phyloP scores from a whole-genome alignment of 2,888 invertebrate species.

The Rhorus exstirpatorius region DNA sequence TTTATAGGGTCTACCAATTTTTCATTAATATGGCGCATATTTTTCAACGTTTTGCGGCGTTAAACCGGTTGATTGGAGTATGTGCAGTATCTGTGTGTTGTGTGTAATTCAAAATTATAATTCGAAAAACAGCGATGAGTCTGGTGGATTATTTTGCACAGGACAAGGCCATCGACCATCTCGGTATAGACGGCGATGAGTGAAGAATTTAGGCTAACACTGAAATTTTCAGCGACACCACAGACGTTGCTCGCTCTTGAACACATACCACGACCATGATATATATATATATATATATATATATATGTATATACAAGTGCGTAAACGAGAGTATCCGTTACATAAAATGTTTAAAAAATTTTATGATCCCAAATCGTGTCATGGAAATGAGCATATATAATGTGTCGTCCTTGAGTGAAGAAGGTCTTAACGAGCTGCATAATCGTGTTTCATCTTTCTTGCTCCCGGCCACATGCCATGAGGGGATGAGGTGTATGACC shows the following conservation, averaged over 20 bases:
- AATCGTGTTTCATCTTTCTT: conserved; percentile 59
- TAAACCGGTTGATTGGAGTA: too few species aligned
- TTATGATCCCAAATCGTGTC: conserved; percentile 59
- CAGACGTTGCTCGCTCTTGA: conserved; percentile 27
- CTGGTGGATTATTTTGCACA: conserved; percentile 6
- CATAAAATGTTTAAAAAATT: conserved; percentile 64
- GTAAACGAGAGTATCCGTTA: conserved; percentile 49
- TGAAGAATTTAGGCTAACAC: conserved; percentile 41
- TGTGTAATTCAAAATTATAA: not conserved
- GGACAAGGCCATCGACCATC: conserved; percentile 46
- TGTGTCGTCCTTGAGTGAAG: conserved; percentile 63
- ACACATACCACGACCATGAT: not conserved
- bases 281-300: not conserved
- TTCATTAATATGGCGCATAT: too few species aligned
- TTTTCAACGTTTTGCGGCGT: too few species aligned
- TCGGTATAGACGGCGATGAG: conserved; percentile 39
- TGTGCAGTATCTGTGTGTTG: too few species aligned
- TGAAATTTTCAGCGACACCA: conserved; percentile 44
- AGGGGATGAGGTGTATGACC: conserved; percentile 46
- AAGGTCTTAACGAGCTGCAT: conserved; percentile 62
- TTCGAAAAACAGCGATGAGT: conserved; percentile 6
- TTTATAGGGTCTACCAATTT: too few species aligned
- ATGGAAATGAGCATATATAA: conserved; percentile 51
- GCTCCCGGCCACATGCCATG: conserved; percentile 26
- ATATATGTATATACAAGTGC: conserved; percentile 11